Evolutionary conservation across 2,113 vertebrate species (phyloP), one percentile per base, ranked within the genome.

Genomic region (Archocentrus centrarchus): DNA sequence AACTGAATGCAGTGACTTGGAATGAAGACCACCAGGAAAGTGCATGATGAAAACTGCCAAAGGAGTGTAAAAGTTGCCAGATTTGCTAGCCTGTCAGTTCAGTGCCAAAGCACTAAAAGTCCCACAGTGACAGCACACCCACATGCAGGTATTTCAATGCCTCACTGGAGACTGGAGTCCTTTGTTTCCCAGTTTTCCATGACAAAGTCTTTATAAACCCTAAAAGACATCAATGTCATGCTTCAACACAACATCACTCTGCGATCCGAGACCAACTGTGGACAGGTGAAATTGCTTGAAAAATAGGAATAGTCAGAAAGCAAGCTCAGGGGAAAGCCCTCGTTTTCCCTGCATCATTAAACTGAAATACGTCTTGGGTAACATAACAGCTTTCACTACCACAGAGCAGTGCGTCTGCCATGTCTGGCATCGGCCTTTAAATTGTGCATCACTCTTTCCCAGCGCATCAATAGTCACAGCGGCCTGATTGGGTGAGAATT

Each of bases 241-340:
- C 88, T 82, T 91, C 88, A 80, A 39, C 76, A 73, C 87, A 66
- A 57, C 86, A 83, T 90, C 57, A 82, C 39, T 88, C 77, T 83
- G 83, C 53, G 59, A 86, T 76, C 59, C 4, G 60, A 86, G 6
- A 63, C 77, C 80, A 76, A 86, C 88, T 81, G 93, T 22, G 50
- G 91, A 94, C 91, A 93, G 91, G 86, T 93, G 91, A 86, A 94
- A 91, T 79, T 79, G 86, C 90, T 84, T 88, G 79, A 92, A 92
- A 92, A 92, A 90, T 88, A 77, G 89, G 80, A 83, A 75, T 20
- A 77, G 86, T 86, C 83, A 77, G 81, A 87, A 84, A 64, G 73
- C 62, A 82, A 88, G 80, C 88, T 86, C 82, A 18, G 7, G 61
- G 89, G 80, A 90, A 85, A 89, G 77, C 81, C 41, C 62, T 89